Conservation (phyloP, 2,113 vertebrate species). For the Halichoeres trimaculatus region DNA sequence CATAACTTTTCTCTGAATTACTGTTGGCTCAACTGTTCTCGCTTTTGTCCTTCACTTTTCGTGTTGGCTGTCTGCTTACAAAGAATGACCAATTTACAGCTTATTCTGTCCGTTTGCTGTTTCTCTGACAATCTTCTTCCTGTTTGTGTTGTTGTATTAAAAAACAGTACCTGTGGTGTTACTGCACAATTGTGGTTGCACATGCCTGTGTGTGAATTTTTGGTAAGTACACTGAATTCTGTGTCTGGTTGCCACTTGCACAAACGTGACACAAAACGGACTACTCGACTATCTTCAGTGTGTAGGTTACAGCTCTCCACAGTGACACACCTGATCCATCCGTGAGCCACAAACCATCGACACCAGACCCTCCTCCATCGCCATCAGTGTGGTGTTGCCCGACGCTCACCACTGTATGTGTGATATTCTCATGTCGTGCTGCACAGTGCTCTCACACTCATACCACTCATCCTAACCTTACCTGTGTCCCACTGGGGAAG, state of each 20-base stretch:
- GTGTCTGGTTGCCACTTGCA: constrained; percentile 22
- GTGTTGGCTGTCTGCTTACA: neutral
- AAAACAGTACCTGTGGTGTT: constrained; percentile 19
- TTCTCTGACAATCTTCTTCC: neutral
- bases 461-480: constrained; percentile 65
- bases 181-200: constrained; percentile 40
- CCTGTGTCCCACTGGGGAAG: constrained; percentile 62
- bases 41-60: neutral
- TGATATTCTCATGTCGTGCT: constrained; percentile 32
- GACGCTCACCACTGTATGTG: constrained; percentile 32
- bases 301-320: constrained; percentile 34
- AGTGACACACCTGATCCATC: constrained; percentile 44
- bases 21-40: constrained; percentile 3
- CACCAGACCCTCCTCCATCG: constrained; percentile 52
- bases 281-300: constrained; percentile 7
- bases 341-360: constrained; percentile 43
- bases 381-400: constrained; percentile 47
- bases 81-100: neutral
- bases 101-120: neutral
- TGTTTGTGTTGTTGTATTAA: constrained; percentile 25
- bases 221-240: constrained; percentile 66
- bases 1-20: neutral
- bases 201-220: constrained; percentile 35
- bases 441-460: constrained; percentile 41
- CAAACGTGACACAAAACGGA: constrained; percentile 21